A percentile compares a stretch with the other conserved stretches of the same genome.
Evolutionary conservation across 1,140 invertebrate genomes (phyloP).

Genomic region (Ostrea edulis): DNA sequence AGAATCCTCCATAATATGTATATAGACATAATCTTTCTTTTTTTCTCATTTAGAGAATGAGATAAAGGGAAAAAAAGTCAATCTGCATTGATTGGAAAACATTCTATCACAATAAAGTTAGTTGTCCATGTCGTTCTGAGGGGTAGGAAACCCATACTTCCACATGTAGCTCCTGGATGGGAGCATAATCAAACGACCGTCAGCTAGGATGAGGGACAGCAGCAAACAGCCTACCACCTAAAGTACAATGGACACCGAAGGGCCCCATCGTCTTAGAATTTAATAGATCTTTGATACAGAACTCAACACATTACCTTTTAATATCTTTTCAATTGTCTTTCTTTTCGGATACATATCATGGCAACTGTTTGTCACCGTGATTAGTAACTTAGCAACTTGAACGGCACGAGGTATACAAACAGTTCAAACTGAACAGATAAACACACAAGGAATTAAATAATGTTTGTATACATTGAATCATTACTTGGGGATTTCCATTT

Average conservation of each 20-base stretch:
- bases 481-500: no score
- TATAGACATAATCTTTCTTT: no score
- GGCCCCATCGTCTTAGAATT: neutral
- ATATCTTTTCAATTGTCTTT: neutral
- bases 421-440: neutral
- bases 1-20: no score
- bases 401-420: neutral
- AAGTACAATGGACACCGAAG: neutral
- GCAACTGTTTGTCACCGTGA: neutral
- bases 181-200: slow-evolving; percentile 92
- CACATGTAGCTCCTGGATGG: slow-evolving; percentile 96
- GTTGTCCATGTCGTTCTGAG: slow-evolving; percentile 96
- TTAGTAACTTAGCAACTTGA: neutral
- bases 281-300: neutral
- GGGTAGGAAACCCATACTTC: slow-evolving; percentile 94
- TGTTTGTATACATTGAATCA: no score
- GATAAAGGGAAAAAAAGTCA: neutral
- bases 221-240: neutral
- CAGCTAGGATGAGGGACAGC: slow-evolving; percentile 79
- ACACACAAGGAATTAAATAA: neutral
- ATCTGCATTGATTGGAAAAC: neutral
- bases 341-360: neutral
- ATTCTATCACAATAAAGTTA: slow-evolving; percentile 89
- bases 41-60: no score
- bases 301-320: neutral